Evolutionary conservation across 2,797 vertebrate species (phyloP).

Genomic region (Vespertilio murinus): DNA sequence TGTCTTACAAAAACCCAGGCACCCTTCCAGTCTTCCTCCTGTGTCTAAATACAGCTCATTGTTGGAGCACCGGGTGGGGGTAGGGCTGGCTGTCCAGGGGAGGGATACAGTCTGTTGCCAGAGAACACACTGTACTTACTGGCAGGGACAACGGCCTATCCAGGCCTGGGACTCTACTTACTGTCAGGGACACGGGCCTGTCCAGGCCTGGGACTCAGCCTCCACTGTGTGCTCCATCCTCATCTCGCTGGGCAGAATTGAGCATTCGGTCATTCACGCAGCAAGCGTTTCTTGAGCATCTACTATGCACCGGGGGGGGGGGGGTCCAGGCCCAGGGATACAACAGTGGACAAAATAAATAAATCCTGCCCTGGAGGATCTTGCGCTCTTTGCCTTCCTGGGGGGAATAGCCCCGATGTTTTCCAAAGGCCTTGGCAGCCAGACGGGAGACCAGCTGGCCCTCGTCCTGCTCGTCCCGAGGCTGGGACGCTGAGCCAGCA

Average conservation of each 20-base stretch:
- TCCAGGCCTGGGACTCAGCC: background rate
- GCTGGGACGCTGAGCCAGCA: background rate
- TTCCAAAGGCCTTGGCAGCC: background rate
- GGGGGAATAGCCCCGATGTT: background rate
- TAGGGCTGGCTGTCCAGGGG: background rate
- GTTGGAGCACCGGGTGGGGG: background rate
- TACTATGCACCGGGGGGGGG: background rate
- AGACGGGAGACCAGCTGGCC: background rate
- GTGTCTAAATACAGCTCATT: background rate
- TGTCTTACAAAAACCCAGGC: background rate
- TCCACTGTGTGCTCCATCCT: background rate
- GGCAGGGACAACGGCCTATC: background rate
- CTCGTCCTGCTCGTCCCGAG: background rate
- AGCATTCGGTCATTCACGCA: background rate
- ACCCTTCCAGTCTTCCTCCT: background rate
- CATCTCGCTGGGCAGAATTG: background rate
- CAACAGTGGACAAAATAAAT: background rate
- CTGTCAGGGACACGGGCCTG: background rate
- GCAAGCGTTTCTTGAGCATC: background rate
- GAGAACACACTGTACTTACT: background rate
- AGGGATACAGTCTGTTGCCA: background rate
- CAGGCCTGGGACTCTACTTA: background rate
- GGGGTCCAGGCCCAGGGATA: background rate
- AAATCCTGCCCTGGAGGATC: background rate
- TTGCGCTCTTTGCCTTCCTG: background rate